phyloP scores from a whole-genome alignment of 2,797 vertebrate species.

The Hydrolagus colliei region DNA sequence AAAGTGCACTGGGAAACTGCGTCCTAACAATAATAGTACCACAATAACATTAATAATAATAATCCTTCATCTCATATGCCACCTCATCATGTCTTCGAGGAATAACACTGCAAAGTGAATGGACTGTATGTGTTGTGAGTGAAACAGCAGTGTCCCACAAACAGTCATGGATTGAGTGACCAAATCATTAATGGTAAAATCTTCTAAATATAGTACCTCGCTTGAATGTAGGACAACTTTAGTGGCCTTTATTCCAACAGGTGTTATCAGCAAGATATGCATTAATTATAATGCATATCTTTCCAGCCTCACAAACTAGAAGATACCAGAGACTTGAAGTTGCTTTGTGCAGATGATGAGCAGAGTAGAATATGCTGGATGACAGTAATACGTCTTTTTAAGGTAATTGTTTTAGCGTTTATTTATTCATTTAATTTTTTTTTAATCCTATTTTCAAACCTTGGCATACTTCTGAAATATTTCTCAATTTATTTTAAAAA shows the following conservation, averaged over 20 bases:
- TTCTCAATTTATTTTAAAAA: not conserved
- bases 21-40: not conserved
- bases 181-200: no score
- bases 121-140: no score
- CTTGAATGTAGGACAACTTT: constrained; percentile 66
- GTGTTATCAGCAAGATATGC: constrained; percentile 66
- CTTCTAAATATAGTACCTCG: constrained; percentile 25
- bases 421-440: not conserved
- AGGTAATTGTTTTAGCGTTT: constrained; percentile 61
- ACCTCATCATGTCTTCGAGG: no score
- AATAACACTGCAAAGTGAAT: no score
- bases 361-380: constrained; percentile 90
- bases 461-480: constrained; percentile 1
- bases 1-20: not conserved
- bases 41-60: no score
- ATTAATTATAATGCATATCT: constrained; percentile 69
- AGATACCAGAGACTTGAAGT: constrained; percentile 82
- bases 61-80: no score
- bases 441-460: not conserved
- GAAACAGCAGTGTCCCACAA: no score
- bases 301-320: constrained; percentile 81
- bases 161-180: no score
- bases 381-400: constrained; percentile 90
- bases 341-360: constrained; percentile 91
- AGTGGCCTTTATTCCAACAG: constrained; percentile 75